Percentiles rank a stretch among this genome's conserved stretches.
Conservation (phyloP, 2,797 vertebrate genomes). For the Tamandua tetradactyla region DNA sequence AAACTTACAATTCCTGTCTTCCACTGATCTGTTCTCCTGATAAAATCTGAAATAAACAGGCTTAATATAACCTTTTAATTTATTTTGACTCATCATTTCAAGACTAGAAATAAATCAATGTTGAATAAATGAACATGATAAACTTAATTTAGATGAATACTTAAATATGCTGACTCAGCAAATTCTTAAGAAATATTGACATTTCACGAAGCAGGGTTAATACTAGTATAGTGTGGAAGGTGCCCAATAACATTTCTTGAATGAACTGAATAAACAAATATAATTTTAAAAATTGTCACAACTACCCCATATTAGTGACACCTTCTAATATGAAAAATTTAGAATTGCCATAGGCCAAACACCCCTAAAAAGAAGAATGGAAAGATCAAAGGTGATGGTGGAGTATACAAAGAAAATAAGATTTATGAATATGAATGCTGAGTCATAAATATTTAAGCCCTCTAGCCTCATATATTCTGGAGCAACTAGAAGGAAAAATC, state of each 20-base stretch:
- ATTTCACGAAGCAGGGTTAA: not conserved
- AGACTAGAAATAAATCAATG: conserved; percentile 53
- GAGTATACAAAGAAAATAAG: too few relatives aligned
- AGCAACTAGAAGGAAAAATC: too few relatives aligned
- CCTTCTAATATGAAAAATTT: too few relatives aligned
- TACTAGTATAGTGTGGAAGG: not conserved
- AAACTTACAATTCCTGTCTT: conserved; percentile 76
- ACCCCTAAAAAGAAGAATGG: too few relatives aligned
- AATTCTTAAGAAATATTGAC: not conserved
- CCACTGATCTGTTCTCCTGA: conserved; percentile 72
- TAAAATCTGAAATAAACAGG: conserved; percentile 75
- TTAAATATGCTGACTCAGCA: not conserved
- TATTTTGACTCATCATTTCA: conserved; percentile 54
- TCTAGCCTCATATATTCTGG: too few relatives aligned
- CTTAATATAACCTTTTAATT: conserved; percentile 66
- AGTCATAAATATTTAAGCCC: too few relatives aligned
- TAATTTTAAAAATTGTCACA: not conserved
- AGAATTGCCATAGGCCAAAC: too few relatives aligned
- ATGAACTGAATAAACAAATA: not conserved
- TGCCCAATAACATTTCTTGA: not conserved
- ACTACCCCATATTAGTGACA: too few relatives aligned
- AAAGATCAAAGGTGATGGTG: too few relatives aligned
- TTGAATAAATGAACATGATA: conserved; percentile 20
- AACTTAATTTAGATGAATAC: conserved; percentile 8
- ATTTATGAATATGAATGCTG: too few relatives aligned